Conservation (phyloP, 2,113 vertebrate species). For the Danionella cerebrum region DNA sequence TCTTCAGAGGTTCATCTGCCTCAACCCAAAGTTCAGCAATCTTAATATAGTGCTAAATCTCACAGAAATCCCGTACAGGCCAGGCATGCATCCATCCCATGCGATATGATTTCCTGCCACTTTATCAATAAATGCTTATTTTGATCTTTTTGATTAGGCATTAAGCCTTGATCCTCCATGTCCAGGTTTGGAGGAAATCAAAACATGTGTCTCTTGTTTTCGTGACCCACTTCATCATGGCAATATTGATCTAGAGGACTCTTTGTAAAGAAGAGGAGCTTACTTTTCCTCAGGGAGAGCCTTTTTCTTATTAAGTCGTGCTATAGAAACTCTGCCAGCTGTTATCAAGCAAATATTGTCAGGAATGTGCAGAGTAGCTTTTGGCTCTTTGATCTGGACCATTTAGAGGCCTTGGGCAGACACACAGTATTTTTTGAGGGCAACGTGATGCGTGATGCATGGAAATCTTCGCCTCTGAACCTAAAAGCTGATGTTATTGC, state of each 20-base stretch:
- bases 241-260: slow-evolving; percentile 33
- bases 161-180: slow-evolving; percentile 33
- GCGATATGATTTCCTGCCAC: slow-evolving; percentile 40
- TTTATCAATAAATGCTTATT: slow-evolving; percentile 35
- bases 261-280: slow-evolving; percentile 35
- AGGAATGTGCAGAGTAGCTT: slow-evolving; percentile 50
- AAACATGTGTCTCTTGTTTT: slow-evolving; percentile 42
- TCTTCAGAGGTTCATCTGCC: slow-evolving; percentile 4
- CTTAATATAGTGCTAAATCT: slow-evolving; percentile 8
- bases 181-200: slow-evolving; percentile 36
- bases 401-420: slow-evolving; percentile 27
- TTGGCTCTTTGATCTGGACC: slow-evolving; percentile 55
- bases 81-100: slow-evolving; percentile 26
- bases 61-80: not conserved
- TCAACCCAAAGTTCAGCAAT: not conserved
- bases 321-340: slow-evolving; percentile 45
- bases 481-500: slow-evolving; percentile 54
- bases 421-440: slow-evolving; percentile 23
- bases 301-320: slow-evolving; percentile 46
- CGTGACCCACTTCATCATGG: slow-evolving; percentile 38
- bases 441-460: slow-evolving; percentile 47
- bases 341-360: slow-evolving; percentile 51
- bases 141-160: slow-evolving; percentile 34
- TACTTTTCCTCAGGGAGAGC: slow-evolving; percentile 32
- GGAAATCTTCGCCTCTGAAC: slow-evolving; percentile 49